Conservation (phyloP, 2,113 vertebrate species). For the Sprattus sprattus region DNA sequence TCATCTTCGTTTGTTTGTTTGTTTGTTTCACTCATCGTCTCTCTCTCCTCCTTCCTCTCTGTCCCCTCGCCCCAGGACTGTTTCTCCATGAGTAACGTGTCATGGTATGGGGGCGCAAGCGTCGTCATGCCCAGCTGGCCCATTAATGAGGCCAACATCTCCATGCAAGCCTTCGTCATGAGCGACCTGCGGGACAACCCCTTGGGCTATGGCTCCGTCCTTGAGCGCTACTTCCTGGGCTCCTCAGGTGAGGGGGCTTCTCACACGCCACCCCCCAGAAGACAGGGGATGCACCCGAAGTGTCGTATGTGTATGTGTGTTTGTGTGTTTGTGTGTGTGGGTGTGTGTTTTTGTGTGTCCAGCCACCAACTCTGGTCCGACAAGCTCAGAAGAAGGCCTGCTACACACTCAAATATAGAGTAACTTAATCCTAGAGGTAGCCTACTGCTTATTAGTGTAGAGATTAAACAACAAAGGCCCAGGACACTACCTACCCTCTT, state of each 20-base stretch:
- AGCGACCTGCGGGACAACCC: conserved; percentile 74
- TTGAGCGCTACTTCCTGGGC: conserved; percentile 85
- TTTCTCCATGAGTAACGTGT: conserved; percentile 88
- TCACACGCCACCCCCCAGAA: background rate
- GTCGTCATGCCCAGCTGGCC: conserved; percentile 79
- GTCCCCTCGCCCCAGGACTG: conserved; percentile 73
- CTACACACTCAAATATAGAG: conserved; percentile 48
- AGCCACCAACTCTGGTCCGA: conserved; percentile 5
- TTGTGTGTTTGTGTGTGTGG: background rate
- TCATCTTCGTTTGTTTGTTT: background rate
- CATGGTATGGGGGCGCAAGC: conserved; percentile 85
- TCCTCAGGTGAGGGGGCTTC: conserved; percentile 77
- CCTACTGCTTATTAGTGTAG: conserved; percentile 58
- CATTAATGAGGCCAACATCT: conserved; percentile 74
- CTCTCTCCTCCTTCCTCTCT: background rate
- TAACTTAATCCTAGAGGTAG: conserved; percentile 50
- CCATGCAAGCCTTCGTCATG: conserved; percentile 74
- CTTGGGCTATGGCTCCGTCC: conserved; percentile 74
- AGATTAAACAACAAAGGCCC: conserved; percentile 63
- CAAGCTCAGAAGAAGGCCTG: background rate
- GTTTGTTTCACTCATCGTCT: background rate
- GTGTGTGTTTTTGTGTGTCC: background rate
- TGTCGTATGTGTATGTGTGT: background rate
- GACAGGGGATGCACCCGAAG: background rate
- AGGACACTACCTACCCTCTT: conserved; percentile 56